Percentiles rank a stretch among this genome's conserved stretches.
Conservation (phyloP, 2,797 vertebrate species). For the Lagocephalus sceleratus region DNA sequence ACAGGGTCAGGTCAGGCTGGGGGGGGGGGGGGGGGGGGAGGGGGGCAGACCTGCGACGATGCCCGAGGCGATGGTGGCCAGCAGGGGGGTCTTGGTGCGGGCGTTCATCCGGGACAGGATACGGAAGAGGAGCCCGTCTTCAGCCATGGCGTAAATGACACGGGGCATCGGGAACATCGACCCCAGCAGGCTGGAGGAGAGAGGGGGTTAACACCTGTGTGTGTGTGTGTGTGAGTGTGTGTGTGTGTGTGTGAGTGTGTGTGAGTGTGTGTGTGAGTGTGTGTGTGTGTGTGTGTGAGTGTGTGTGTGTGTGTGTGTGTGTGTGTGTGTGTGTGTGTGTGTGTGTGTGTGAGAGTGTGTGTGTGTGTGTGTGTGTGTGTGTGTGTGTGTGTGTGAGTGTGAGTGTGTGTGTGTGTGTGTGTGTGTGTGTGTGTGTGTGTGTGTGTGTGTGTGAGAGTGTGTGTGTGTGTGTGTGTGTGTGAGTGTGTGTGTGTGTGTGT, state of each 20-base stretch:
- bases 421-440: background rate
- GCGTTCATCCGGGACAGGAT: conserved; percentile 80
- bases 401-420: background rate
- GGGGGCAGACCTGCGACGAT: conserved; percentile 78
- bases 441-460: background rate
- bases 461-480: no score
- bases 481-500: background rate
- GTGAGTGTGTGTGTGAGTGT: no score
- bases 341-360: no score
- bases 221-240: background rate
- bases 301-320: background rate
- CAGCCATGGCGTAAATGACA: conserved; percentile 95
- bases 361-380: no score
- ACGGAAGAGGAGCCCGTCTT: conserved; percentile 91
- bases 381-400: background rate
- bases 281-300: background rate
- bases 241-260: background rate
- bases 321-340: background rate
- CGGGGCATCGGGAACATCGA: conserved; percentile 99
- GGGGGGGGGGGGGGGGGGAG: background rate
- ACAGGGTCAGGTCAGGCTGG: background rate
- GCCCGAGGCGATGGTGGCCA: conserved; percentile 87
- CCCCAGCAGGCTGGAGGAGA: conserved; percentile 83
- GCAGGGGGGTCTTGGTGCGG: conserved; percentile 87
- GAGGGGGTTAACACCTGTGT: background rate